Evolutionary conservation across 1,140 invertebrate genomes (phyloP), one percentile per base, ranked within the genome.

Genomic region (Penaeus vannamei): DNA sequence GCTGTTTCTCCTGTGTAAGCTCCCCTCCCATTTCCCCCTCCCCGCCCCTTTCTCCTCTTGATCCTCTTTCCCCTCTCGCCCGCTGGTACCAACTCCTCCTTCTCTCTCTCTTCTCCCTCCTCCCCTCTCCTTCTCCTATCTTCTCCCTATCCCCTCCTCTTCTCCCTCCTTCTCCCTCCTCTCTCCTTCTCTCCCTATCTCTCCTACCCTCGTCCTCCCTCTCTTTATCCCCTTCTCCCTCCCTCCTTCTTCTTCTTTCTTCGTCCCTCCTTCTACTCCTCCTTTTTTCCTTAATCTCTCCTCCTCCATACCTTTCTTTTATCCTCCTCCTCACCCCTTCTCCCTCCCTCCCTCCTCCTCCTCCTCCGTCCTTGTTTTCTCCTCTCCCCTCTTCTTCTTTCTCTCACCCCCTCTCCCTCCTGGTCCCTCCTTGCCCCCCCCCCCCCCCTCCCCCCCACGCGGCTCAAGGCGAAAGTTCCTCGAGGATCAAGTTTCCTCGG

Each of bases 61-160:
- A 60, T 60, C 60, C 80, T 83, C 80, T 83, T 60, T 61, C 59
- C 62, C 80, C 80, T 83, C 42, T 83, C 77, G 46, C 77, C 29
- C 77, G 36, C 36, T 42, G 36, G 36, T 7, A 26, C 36, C 59
- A n/a, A 26, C 77, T 80, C 77, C 46, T 36, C 59, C 36, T 79
- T 46, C 32, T 83, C 22, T 19, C 79, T 14, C 59, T 5, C 46
- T 59, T 53, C 17, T 83, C 59, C 80, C 29, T 46, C 80, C 60
- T 26, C 80, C n/a, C 80, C 53, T 60, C n/a, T 59, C n/a, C 53
- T 26, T 26, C 23, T 17, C 26, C 80, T 14, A 29, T 29, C 17
- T 29, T 17, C 80, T 29, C n/a, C 59, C 79, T 20, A 17, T 19
- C 19, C 20, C 19, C 46, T 81, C 59, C 46, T 36, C 23, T 17